These are phyloP conservation scores for Ceratina japonica DNA, from an alignment of 1,140 invertebrate species.

Conservation along the genomic window DNA sequence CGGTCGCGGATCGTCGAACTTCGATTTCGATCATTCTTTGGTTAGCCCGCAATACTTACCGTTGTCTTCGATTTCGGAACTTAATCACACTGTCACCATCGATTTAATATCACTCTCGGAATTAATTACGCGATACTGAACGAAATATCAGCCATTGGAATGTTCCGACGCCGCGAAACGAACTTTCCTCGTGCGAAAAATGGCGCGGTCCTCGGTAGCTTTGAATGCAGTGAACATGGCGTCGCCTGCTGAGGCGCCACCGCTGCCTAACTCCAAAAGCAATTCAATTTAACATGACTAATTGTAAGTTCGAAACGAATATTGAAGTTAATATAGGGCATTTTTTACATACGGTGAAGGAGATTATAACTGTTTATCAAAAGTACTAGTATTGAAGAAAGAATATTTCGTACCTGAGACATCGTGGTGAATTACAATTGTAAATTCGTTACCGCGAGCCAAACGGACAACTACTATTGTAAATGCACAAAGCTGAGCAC, in stretches of 20 bases:
- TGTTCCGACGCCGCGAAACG: neutral
- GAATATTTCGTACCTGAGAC: no score
- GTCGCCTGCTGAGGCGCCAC: neutral
- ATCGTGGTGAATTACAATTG: neutral
- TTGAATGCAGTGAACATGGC: neutral
- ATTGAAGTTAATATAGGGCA: no score
- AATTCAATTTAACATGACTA: no score
- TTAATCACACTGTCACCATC: neutral
- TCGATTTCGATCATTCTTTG: neutral
- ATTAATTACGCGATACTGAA: neutral
- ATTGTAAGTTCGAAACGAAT: no score
- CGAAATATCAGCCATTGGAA: neutral
- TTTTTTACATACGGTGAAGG: no score
- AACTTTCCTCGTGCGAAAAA: neutral
- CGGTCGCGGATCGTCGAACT: neutral
- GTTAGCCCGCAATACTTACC: neutral
- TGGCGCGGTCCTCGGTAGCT: neutral
- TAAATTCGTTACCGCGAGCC: neutral
- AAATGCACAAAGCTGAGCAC: neutral
- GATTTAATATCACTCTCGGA: neutral
- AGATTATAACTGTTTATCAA: no score
- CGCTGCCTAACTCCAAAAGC: neutral
- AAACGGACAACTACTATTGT: neutral
- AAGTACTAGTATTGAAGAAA: no score
- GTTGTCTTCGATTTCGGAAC: neutral